A percentile compares a stretch with the other conserved stretches of the same genome.
Evolutionary conservation across 2,113 vertebrate species (phyloP).

Genomic region (Phrynosoma blainvillii): DNA sequence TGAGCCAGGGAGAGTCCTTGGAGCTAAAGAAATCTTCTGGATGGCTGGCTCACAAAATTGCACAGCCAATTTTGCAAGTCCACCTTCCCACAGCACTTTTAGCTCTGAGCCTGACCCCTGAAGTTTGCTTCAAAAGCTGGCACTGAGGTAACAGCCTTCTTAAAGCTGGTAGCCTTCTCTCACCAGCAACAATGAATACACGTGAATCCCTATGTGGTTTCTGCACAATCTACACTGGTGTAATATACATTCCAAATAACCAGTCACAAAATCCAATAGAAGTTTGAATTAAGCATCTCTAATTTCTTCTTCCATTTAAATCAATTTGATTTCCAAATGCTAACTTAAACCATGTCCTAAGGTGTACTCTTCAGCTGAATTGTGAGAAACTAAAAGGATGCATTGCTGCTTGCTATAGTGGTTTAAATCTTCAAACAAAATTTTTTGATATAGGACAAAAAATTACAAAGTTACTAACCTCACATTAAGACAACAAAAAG

Average conservation of each 20-base stretch:
- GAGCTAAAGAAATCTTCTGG: too few species aligned
- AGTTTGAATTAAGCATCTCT: not conserved
- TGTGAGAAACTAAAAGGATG: not conserved
- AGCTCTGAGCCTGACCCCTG: too few species aligned
- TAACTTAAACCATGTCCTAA: not conserved
- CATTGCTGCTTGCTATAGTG: not conserved
- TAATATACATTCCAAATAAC: not conserved
- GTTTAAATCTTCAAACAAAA: not conserved
- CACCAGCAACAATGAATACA: too few species aligned
- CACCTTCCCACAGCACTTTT: too few species aligned
- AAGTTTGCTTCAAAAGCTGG: too few species aligned
- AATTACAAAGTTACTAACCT: not conserved
- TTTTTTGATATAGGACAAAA: not conserved
- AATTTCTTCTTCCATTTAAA: not conserved
- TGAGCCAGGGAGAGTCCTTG: too few species aligned
- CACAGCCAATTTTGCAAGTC: too few species aligned
- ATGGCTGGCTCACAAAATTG: too few species aligned
- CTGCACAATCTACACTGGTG: too few species aligned
- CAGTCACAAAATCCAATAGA: not conserved
- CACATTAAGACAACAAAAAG: not conserved
- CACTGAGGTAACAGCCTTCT: too few species aligned
- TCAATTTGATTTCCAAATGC: conserved; percentile 1
- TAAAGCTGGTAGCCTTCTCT: too few species aligned
- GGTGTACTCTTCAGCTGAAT: not conserved
- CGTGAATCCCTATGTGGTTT: too few species aligned